These are phyloP conservation scores for Spea hammondii DNA, from an alignment of 2,797 vertebrate species.

Conservation along the genomic window DNA sequence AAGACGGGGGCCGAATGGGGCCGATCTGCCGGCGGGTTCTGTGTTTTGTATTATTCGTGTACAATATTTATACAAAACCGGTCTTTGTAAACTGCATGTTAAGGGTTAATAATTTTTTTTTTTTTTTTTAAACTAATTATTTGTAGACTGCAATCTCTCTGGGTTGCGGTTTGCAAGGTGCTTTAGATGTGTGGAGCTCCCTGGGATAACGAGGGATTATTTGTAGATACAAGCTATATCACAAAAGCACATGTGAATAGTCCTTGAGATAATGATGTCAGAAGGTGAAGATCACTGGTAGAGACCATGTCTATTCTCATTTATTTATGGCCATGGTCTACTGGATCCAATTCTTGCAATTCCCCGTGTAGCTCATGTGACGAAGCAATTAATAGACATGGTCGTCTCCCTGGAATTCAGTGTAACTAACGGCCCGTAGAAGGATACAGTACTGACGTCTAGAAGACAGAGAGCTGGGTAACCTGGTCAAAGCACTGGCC, in stretches of 20 bases:
- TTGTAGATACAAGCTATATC: not conserved
- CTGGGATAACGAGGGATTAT: not conserved
- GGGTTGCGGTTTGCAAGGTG: too few relatives aligned
- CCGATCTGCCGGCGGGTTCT: too few relatives aligned
- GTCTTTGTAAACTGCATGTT: too few relatives aligned
- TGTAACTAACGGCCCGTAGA: not conserved
- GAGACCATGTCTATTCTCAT: not conserved
- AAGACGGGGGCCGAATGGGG: too few relatives aligned
- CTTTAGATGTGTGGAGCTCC: too few relatives aligned
- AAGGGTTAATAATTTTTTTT: too few relatives aligned
- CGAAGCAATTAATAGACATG: not conserved
- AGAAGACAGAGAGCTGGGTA: too few relatives aligned
- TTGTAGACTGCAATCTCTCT: too few relatives aligned
- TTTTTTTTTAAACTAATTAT: too few relatives aligned
- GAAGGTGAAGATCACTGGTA: not conserved
- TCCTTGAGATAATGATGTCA: not conserved
- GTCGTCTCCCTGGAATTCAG: not conserved
- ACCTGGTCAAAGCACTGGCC: too few relatives aligned
- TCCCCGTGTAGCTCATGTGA: not conserved
- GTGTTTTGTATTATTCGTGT: too few relatives aligned
- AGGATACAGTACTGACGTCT: not conserved
- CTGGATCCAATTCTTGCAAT: not conserved
- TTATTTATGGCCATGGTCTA: not conserved
- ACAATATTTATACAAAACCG: too few relatives aligned
- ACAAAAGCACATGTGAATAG: not conserved